phyloP scores from a whole-genome alignment of 2,888 invertebrate genomes.

The Agrilus cyanescens region DNA sequence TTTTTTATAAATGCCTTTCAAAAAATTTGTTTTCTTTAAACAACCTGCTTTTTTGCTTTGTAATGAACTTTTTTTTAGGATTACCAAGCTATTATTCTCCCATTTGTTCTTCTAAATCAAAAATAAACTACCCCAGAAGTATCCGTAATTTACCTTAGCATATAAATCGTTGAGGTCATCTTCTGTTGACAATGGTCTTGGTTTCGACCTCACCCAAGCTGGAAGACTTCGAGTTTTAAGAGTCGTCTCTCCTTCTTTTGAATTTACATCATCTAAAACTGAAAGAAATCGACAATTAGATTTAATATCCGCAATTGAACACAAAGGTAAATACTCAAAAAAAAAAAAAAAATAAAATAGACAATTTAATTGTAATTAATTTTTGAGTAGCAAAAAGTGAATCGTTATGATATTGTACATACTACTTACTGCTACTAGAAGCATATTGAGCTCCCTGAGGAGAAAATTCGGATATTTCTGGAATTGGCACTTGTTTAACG shows the following conservation, averaged over 20 bases:
- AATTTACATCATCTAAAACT: conserved; percentile 52
- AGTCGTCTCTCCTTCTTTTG: conserved; percentile 32
- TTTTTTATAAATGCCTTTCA: too few relatives aligned
- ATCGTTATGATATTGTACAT: not conserved
- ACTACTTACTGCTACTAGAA: conserved; percentile 49
- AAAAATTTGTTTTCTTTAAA: too few relatives aligned
- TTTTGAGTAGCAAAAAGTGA: not conserved
- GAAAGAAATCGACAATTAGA: conserved; percentile 12
- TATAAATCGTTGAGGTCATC: conserved; percentile 58
- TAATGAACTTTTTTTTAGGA: too few relatives aligned
- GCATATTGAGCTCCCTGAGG: conserved; percentile 42
- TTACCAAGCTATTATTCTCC: too few relatives aligned
- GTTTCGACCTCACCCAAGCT: conserved; percentile 59
- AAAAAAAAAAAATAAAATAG: conserved; percentile 6
- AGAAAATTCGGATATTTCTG: conserved; percentile 41
- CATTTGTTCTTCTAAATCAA: too few relatives aligned
- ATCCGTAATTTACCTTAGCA: conserved; percentile 44
- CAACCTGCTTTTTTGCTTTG: too few relatives aligned
- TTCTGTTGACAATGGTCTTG: conserved; percentile 54
- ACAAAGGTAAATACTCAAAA: not conserved
- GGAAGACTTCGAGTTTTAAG: conserved; percentile 57
- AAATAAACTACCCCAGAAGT: too few relatives aligned
- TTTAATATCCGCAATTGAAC: not conserved
- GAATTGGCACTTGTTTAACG: conserved; percentile 31
- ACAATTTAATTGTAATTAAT: conserved; percentile 1